Evolutionary conservation across 2,113 vertebrate species (phyloP).

Genomic region (Chunga burmeisteri): DNA sequence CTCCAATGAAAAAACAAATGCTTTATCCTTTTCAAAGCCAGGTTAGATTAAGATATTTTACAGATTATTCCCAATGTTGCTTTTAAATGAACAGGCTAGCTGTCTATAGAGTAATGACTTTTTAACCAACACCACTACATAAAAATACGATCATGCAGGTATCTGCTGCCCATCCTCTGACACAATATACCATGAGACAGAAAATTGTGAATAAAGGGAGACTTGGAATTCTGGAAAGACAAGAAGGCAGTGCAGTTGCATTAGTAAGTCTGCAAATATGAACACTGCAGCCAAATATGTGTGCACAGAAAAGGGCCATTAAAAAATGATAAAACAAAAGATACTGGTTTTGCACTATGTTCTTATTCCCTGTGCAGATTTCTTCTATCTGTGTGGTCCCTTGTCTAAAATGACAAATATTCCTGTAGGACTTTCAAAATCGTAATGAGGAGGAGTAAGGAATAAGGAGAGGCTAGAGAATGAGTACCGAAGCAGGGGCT

Average conservation of each 20-base stretch:
- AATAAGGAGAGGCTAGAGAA: neutral
- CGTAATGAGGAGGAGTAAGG: neutral
- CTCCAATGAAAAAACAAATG: neutral
- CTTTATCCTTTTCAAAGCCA: constrained; percentile 10
- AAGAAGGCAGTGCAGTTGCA: neutral
- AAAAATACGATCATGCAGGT: neutral
- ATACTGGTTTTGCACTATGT: neutral
- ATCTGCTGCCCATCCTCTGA: neutral
- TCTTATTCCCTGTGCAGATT: neutral
- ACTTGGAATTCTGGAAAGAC: neutral
- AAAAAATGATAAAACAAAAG: neutral
- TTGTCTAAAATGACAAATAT: neutral
- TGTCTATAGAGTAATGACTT: neutral
- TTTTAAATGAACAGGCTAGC: neutral
- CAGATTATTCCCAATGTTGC: neutral
- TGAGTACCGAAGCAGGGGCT: neutral
- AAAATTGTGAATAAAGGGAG: neutral
- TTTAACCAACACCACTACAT: neutral
- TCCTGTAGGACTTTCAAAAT: neutral
- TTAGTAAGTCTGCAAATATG: neutral
- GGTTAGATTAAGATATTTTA: neutral
- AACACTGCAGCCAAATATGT: neutral
- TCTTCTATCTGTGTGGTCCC: neutral
- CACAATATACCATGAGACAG: neutral
- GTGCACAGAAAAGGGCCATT: neutral